phyloP scores from a whole-genome alignment of 2,888 invertebrate species.

The Catonia carolina region DNA sequence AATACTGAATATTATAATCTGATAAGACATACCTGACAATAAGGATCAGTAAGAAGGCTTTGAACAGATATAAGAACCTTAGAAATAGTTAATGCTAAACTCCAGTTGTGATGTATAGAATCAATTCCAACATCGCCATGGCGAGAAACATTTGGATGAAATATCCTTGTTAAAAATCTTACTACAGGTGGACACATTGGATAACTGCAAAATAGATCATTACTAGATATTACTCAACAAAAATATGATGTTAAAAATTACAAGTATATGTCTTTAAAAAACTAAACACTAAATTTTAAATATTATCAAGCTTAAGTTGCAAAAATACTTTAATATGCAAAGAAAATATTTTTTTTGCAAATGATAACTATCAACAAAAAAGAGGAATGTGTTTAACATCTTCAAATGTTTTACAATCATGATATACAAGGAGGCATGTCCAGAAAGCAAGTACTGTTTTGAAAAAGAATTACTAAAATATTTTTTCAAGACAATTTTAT shows the following conservation, averaged over 20 bases:
- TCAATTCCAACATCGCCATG: constrained; percentile 95
- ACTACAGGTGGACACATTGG: constrained; percentile 90
- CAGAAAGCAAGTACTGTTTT: too few relatives aligned
- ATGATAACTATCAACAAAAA: too few relatives aligned
- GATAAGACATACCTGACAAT: constrained; percentile 73
- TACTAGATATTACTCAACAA: constrained; percentile 13
- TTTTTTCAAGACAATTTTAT: too few relatives aligned
- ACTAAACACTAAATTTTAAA: not conserved
- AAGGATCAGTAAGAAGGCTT: constrained; percentile 83
- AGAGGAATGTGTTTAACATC: too few relatives aligned
- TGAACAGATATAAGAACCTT: constrained; percentile 84
- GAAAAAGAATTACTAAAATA: too few relatives aligned
- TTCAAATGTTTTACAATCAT: too few relatives aligned
- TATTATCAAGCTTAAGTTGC: not conserved
- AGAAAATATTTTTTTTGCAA: too few relatives aligned
- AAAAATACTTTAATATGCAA: not conserved
- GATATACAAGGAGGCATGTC: too few relatives aligned
- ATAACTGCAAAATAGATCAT: constrained; percentile 56
- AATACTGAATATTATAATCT: too few relatives aligned
- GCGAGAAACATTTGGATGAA: constrained; percentile 90
- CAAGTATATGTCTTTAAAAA: too few relatives aligned
- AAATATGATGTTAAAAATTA: not conserved
- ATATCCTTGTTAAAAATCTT: constrained; percentile 83
- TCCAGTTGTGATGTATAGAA: constrained; percentile 94
- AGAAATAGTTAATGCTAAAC: constrained; percentile 83